Conservation (phyloP, 2,797 vertebrate species). For the Eidolon dupreanum region DNA sequence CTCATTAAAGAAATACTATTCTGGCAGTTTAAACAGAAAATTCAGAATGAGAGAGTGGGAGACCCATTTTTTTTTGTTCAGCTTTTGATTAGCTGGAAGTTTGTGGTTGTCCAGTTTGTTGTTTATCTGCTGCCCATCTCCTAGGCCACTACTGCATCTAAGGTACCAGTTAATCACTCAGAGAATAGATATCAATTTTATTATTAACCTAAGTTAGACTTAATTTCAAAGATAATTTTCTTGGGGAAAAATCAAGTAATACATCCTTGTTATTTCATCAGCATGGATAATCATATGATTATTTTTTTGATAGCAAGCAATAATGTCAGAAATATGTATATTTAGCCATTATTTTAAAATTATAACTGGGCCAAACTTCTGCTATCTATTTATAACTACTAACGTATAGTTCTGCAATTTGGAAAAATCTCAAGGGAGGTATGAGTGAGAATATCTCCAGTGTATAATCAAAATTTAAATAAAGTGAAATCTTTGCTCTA, state of each 20-base stretch:
- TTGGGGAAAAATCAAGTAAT: constrained; percentile 25
- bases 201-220: constrained; percentile 6
- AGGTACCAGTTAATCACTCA: constrained; percentile 19
- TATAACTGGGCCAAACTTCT: constrained; percentile 57
- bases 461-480: constrained; percentile 68
- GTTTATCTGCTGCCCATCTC: constrained; percentile 18
- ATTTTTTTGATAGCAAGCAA: constrained; percentile 45
- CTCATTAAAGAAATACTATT: constrained; percentile 31
- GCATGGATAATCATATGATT: constrained; percentile 56
- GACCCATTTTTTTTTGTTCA: neutral
- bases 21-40: constrained; percentile 44
- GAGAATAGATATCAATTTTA: constrained; percentile 42
- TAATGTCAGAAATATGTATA: constrained; percentile 52
- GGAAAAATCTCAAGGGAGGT: constrained; percentile 55
- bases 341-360: constrained; percentile 59
- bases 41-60: neutral
- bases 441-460: constrained; percentile 57
- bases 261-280: constrained; percentile 56
- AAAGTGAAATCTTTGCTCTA: constrained; percentile 45
- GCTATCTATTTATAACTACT: constrained; percentile 65
- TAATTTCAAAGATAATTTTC: constrained; percentile 53
- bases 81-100: constrained; percentile 39
- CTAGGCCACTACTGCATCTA: neutral
- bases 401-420: constrained; percentile 58
- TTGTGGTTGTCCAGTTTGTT: constrained; percentile 8